Evolutionary conservation across 2,888 invertebrate genomes (phyloP).

Genomic region (Macrosiphum euphorbiae): DNA sequence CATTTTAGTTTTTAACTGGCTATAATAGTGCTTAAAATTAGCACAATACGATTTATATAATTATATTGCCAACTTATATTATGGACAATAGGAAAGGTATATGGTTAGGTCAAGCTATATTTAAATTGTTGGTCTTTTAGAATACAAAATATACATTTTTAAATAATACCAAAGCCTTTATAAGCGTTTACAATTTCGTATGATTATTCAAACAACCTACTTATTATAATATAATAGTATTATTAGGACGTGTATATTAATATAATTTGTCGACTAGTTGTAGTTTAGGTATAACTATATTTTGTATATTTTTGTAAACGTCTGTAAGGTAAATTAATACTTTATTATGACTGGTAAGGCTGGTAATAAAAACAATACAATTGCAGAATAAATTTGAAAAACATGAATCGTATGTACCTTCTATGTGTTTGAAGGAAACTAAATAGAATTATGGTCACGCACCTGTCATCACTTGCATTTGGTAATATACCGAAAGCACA

Average conservation of each 20-base stretch:
- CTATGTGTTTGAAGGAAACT: neutral
- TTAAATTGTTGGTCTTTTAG: neutral
- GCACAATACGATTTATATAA: neutral
- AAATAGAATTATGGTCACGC: conserved; percentile 11
- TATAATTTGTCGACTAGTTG: neutral
- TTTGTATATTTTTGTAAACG: neutral
- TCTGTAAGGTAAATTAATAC: neutral
- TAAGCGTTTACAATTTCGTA: neutral
- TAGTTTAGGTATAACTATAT: neutral
- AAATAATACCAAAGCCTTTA: neutral
- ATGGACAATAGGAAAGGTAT: neutral
- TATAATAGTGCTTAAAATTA: neutral
- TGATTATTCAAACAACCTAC: neutral
- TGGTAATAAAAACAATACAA: neutral
- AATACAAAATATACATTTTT: neutral
- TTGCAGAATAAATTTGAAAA: neutral
- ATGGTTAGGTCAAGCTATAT: neutral
- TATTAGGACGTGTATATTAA: neutral
- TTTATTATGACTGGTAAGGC: neutral
- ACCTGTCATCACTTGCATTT: conserved; percentile 45
- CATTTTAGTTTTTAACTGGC: neutral
- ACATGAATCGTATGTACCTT: neutral
- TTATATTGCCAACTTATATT: neutral
- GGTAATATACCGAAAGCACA: neutral
- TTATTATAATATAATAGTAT: neutral